Base-by-base conservation (phyloP, 2,113 vertebrate genomes). In the Upupa epops region DNA sequence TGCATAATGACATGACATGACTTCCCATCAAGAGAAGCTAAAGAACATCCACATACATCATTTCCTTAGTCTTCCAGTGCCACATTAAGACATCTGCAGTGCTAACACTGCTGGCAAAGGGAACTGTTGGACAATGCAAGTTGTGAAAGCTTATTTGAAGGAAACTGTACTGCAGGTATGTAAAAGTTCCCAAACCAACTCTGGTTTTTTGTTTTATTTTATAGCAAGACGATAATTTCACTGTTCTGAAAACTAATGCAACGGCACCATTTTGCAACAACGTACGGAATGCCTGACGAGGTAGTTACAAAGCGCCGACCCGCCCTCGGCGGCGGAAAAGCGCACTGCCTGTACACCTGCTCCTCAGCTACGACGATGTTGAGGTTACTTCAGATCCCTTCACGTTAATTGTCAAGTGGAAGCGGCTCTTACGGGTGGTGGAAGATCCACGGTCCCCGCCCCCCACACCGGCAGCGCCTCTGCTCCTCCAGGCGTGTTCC, bases 341-440 rank as follows among this genome's bases (percentile, higher is more conserved):
- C 48, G 4, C 56, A 11, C 37, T 10, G n/a, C 54, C 34, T 2
- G 1, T 0, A 3, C 0, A 4, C 3, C 28, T 8, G 42, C 28
- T 29, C 17, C 45, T 1, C 0, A 4, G 65, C 5, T 56, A 5
- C 1, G 4, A 18, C 13, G 63, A 29, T 10, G 42, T 60, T 0
- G 61, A 69, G 48, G 1, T 4, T 34, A 26, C 22, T 52, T 71
- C 69, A 1, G 69, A 64, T 56, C 40, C 52, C 16, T 34, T 55
- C 80, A 20, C 74, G 20, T 1, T 61, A 2, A 24, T 59, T 3
- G 20, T 17, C 85, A 31, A 16, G 6, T 0, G 49, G 34, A 26
- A 6, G 31, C 5, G 29, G 0, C 6, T 17, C 77, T 9, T 29
- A 2, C n/a, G 34, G 46, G 21, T 6, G 49, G 45, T 1, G 28